A percentile compares a stretch with the other conserved stretches of the same genome.
These are phyloP conservation scores for Cybosia mesomella DNA, from an alignment of 2,888 invertebrate species.

Conservation along the genomic window DNA sequence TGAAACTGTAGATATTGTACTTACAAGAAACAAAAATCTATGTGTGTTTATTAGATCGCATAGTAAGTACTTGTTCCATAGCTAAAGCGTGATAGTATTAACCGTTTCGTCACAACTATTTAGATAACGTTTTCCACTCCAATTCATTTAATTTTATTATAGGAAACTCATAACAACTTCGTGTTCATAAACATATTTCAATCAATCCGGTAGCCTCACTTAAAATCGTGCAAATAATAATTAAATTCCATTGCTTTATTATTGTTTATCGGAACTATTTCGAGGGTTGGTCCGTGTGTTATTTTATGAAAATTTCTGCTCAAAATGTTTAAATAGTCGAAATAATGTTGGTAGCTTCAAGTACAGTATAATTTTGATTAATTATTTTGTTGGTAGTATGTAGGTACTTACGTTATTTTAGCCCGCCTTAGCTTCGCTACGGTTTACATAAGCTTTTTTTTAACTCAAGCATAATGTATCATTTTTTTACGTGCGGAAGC, in stretches of 20 bases:
- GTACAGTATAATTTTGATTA: conserved; percentile 40
- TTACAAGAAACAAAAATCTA: no score
- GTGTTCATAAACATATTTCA: conserved; percentile 56
- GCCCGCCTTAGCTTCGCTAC: no score
- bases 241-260: conserved; percentile 73
- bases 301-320: conserved; percentile 64
- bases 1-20: no score
- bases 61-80: no score
- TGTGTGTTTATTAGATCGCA: no score
- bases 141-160: background rate
- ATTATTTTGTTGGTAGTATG: conserved; percentile 9
- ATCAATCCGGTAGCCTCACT: conserved; percentile 54
- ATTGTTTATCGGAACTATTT: conserved; percentile 67
- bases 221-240: conserved; percentile 62
- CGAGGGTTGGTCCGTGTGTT: conserved; percentile 47
- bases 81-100: no score
- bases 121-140: no score
- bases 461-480: no score
- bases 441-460: no score
- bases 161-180: no score
- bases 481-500: no score
- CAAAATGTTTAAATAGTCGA: conserved; percentile 56
- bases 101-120: no score
- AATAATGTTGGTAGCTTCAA: conserved; percentile 49
- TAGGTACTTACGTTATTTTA: background rate